Evolutionary conservation across 2,888 invertebrate genomes (phyloP).

Genomic region (Druceiella hillmani): DNA sequence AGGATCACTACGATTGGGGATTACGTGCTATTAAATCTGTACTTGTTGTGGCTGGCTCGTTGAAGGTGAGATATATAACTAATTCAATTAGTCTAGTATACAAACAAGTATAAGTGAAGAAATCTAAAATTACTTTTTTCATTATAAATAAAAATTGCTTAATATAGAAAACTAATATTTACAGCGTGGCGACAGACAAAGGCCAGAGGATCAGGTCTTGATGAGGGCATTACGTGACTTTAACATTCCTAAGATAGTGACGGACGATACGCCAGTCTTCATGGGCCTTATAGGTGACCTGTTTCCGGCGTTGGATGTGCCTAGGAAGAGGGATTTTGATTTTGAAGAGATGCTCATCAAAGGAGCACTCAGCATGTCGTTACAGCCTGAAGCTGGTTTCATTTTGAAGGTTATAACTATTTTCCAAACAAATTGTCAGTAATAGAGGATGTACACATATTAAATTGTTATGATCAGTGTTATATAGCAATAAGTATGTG

Average conservation of each 20-base stretch:
- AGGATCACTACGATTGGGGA: slow-evolving; percentile 98
- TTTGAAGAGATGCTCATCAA: slow-evolving; percentile 76
- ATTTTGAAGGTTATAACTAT: slow-evolving; percentile 59
- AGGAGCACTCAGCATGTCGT: slow-evolving; percentile 73
- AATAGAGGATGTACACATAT: too few relatives aligned
- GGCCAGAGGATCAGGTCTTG: slow-evolving; percentile 88
- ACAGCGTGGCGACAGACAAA: slow-evolving; percentile 62
- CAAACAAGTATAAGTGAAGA: background rate
- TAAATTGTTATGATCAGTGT: too few relatives aligned
- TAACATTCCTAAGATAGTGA: slow-evolving; percentile 91
- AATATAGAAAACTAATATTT: slow-evolving; percentile 13
- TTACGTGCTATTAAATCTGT: slow-evolving; percentile 93
- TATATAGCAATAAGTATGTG: too few relatives aligned
- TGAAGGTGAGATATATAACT: slow-evolving; percentile 54
- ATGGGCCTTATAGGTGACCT: slow-evolving; percentile 92
- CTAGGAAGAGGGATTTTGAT: slow-evolving; percentile 77
- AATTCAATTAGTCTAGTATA: background rate
- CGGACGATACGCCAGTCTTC: slow-evolving; percentile 87
- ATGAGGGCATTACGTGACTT: slow-evolving; percentile 93
- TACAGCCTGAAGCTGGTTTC: slow-evolving; percentile 90
- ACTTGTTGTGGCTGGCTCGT: slow-evolving; percentile 86
- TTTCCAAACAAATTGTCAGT: too few relatives aligned
- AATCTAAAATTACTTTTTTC: background rate
- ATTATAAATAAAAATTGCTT: slow-evolving; percentile 1
- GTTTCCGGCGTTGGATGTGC: slow-evolving; percentile 89